Percentiles rank a stretch among this genome's conserved stretches.
These are phyloP conservation scores for Leptinotarsa undecemlineata DNA, from an alignment of 1,140 invertebrate genomes.

Conservation along the genomic window DNA sequence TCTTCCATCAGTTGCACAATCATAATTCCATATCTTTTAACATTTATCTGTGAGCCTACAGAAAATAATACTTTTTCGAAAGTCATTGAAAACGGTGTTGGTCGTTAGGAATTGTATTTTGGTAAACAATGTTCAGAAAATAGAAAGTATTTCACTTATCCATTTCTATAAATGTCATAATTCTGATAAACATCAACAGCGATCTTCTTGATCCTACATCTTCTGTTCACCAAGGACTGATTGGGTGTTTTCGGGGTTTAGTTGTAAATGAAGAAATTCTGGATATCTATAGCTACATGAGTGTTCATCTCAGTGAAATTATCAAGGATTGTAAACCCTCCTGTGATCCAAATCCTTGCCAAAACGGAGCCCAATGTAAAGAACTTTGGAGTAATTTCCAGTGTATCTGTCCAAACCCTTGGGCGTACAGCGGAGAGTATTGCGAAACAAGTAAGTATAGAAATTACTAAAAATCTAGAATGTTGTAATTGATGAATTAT, in stretches of 20 bases:
- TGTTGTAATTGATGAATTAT: constrained; percentile 57
- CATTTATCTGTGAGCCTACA: too few relatives aligned
- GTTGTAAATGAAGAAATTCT: constrained; percentile 89
- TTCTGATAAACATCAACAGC: constrained; percentile 54
- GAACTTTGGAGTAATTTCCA: constrained; percentile 91
- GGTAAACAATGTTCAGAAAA: too few relatives aligned
- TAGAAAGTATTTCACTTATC: too few relatives aligned
- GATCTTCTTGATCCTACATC: constrained; percentile 76
- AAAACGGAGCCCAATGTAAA: constrained; percentile 87
- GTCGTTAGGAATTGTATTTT: too few relatives aligned
- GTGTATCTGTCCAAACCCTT: constrained; percentile 86
- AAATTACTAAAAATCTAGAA: constrained; percentile 66
- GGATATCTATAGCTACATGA: constrained; percentile 91
- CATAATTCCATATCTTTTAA: too few relatives aligned
- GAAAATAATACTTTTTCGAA: too few relatives aligned
- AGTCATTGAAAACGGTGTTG: too few relatives aligned
- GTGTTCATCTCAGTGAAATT: constrained; percentile 86
- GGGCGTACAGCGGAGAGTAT: constrained; percentile 85
- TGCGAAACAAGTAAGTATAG: constrained; percentile 83
- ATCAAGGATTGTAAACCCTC: constrained; percentile 91
- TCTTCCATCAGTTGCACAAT: too few relatives aligned
- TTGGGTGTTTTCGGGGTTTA: constrained; percentile 89
- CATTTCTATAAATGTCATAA: too few relatives aligned
- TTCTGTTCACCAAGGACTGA: constrained; percentile 82
- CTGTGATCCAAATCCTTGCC: constrained; percentile 90